Conservation (phyloP, 2,113 vertebrate genomes). For the Cinclus mexicanus region DNA sequence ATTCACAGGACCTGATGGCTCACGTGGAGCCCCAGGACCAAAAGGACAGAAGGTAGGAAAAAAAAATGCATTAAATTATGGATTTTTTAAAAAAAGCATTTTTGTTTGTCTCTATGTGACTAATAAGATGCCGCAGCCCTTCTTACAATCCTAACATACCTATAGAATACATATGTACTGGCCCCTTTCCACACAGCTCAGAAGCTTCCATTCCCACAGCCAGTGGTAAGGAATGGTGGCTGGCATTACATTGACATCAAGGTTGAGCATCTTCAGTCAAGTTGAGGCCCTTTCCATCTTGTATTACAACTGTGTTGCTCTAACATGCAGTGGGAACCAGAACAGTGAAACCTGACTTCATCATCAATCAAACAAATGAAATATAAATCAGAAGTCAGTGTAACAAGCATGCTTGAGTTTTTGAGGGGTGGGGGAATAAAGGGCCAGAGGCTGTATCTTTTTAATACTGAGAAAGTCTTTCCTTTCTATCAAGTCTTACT, state of each 20-base stretch:
- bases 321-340: background rate
- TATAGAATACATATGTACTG: background rate
- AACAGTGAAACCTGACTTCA: background rate
- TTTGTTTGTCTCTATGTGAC: background rate
- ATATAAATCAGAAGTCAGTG: background rate
- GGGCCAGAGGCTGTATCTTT: background rate
- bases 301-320: background rate
- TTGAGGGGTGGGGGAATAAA: fast-evolving
- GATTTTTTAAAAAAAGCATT: background rate
- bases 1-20: constrained; percentile 89
- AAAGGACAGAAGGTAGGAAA: constrained; percentile 90
- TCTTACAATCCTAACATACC: background rate
- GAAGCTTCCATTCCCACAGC: background rate
- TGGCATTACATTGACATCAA: background rate
- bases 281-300: background rate
- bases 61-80: background rate
- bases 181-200: background rate
- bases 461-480: background rate
- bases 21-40: constrained; percentile 82
- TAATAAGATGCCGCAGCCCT: background rate
- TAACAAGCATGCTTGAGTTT: background rate
- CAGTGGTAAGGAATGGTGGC: background rate
- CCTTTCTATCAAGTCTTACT: background rate
- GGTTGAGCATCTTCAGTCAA: background rate
- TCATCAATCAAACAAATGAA: background rate